Percentiles rank a stretch among this genome's conserved stretches.
Conservation (phyloP, 2,797 vertebrate species). For the Rachycentron canadum region DNA sequence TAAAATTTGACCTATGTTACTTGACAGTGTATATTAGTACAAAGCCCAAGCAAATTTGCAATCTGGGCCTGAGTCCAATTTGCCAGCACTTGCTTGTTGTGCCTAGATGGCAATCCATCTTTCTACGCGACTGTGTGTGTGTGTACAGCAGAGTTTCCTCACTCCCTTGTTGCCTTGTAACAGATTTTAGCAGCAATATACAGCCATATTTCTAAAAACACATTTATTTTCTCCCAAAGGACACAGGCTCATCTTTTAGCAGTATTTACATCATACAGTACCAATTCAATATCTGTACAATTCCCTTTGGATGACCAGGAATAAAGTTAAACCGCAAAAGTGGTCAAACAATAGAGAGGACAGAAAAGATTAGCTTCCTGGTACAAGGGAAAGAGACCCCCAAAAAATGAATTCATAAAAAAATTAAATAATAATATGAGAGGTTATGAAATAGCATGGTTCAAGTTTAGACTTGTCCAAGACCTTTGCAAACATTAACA, state of each 20-base stretch:
- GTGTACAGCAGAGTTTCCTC: background rate
- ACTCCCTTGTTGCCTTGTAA: background rate
- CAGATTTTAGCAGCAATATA: conserved; percentile 22
- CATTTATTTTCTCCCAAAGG: conserved; percentile 76
- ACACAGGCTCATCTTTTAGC: conserved; percentile 78
- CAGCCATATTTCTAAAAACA: conserved; percentile 52
- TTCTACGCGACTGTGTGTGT: background rate
- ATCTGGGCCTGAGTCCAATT: no score
- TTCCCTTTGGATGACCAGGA: conserved; percentile 55
- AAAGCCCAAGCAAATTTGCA: background rate
- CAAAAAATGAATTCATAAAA: conserved; percentile 72
- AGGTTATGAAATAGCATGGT: conserved; percentile 62
- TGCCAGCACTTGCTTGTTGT: background rate
- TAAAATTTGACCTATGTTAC: background rate
- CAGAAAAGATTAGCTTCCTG: conserved; percentile 53
- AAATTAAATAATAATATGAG: conserved; percentile 76
- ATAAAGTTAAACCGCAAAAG: conserved; percentile 41
- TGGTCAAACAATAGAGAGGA: conserved; percentile 37
- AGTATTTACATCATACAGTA: conserved; percentile 89
- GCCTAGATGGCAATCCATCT: background rate
- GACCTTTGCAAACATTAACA: conserved; percentile 37
- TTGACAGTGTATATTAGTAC: background rate
- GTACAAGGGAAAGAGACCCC: conserved; percentile 18
- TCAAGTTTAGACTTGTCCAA: conserved; percentile 55
- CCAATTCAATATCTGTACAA: conserved; percentile 69